Percentiles rank a stretch among this genome's conserved stretches.
Conservation (phyloP, 2,797 vertebrate genomes). For the Cryptoprocta ferox region DNA sequence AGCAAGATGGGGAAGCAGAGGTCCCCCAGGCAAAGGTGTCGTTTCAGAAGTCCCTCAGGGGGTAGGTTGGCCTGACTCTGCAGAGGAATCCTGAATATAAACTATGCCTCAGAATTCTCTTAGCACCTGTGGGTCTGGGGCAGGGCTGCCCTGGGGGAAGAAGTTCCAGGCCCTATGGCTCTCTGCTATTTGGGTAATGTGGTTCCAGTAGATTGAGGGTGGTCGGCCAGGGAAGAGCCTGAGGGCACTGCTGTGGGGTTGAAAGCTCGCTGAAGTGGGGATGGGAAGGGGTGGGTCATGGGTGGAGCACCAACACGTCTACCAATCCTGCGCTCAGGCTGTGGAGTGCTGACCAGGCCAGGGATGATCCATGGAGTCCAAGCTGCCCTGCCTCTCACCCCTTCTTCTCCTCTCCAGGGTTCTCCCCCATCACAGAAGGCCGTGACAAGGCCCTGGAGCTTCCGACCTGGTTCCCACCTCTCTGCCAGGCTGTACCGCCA, state of each 20-base stretch:
- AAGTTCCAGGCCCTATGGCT: background rate
- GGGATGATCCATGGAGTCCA: no score
- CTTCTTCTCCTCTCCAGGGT: background rate
- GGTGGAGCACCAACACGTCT: background rate
- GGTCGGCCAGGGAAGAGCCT: background rate
- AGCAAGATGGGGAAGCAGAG: background rate
- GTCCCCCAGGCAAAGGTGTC: background rate
- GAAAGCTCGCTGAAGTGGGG: background rate
- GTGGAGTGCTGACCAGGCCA: fast-evolving
- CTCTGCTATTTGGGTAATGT: background rate
- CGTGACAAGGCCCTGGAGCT: background rate
- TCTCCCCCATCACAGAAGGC: background rate
- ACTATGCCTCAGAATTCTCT: background rate
- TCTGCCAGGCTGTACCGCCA: background rate
- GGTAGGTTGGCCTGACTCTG: background rate
- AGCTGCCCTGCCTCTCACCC: background rate
- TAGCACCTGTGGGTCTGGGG: background rate
- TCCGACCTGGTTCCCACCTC: background rate
- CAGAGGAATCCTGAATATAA: background rate
- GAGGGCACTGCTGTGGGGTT: background rate
- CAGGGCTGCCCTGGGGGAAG: background rate
- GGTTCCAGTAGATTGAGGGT: background rate
- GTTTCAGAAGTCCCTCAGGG: background rate
- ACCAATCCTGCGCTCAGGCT: background rate
- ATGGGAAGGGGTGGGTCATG: background rate